These are phyloP conservation scores for Talpa occidentalis DNA, from an alignment of 2,113 vertebrate genomes.

Conservation along the genomic window DNA sequence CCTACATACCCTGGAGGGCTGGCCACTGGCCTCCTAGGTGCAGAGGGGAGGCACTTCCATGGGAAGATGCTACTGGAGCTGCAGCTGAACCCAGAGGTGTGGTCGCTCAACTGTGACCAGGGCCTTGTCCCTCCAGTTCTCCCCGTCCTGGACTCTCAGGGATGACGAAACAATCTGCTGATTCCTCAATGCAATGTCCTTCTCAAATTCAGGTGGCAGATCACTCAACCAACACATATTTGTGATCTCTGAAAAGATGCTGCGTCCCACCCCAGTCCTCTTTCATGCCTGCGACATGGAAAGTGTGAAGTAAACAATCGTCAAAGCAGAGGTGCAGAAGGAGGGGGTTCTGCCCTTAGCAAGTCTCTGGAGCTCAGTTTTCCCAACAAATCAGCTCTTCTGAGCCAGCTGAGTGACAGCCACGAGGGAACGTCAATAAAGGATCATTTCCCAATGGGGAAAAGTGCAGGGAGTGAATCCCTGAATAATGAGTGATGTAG, in stretches of 20 bases:
- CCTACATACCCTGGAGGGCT: not conserved
- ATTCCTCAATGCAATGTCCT: constrained; percentile 13
- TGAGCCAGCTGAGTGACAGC: not conserved
- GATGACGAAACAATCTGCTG: not conserved
- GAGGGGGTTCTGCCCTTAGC: not conserved
- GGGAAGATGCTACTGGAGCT: not conserved
- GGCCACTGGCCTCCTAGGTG: not conserved
- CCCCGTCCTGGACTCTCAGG: not conserved
- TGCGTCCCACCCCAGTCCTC: not conserved
- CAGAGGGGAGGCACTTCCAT: not conserved
- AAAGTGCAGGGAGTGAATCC: too few species aligned
- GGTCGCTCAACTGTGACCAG: not conserved
- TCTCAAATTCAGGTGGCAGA: not conserved
- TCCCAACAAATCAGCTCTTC: not conserved
- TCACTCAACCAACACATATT: not conserved
- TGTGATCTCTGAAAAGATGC: not conserved
- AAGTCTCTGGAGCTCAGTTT: not conserved
- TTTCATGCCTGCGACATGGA: not conserved
- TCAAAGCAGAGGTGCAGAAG: not conserved
- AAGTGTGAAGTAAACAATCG: not conserved
- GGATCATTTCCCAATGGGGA: too few species aligned
- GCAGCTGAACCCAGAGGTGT: not conserved
- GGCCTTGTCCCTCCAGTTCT: not conserved
- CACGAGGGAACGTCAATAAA: too few species aligned
- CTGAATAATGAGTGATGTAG: too few species aligned